phyloP scores from a whole-genome alignment of 1,140 invertebrate genomes.

The Lepidurus couesii region DNA sequence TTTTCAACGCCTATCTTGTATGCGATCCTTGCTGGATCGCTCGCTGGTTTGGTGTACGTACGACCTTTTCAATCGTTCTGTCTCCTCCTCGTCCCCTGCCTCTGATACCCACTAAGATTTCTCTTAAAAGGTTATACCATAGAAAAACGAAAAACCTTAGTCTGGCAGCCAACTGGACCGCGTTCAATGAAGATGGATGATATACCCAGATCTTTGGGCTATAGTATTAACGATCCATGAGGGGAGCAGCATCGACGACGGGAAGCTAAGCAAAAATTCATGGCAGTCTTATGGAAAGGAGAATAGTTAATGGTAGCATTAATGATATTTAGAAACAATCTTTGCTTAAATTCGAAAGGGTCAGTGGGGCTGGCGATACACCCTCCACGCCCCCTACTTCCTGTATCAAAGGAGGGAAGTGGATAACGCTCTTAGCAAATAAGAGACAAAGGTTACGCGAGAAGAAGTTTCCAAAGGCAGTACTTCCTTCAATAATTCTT shows the following conservation, averaged over 20 bases:
- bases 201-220: not conserved
- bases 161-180: not conserved
- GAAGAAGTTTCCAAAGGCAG: slow-evolving; percentile 9
- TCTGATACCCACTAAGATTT: too few relatives aligned
- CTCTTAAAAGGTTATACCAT: not conserved
- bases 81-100: too few relatives aligned
- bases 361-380: too few relatives aligned
- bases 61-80: too few relatives aligned
- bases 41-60: too few relatives aligned
- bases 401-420: not conserved
- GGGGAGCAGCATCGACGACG: too few relatives aligned
- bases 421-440: not conserved
- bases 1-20: too few relatives aligned
- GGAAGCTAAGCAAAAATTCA: not conserved
- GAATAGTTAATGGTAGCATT: not conserved
- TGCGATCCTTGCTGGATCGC: too few relatives aligned
- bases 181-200: slow-evolving; percentile 10
- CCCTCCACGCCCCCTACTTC: too few relatives aligned
- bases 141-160: not conserved
- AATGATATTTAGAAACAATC: not conserved
- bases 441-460: not conserved
- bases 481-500: slow-evolving; percentile 5
- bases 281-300: not conserved
- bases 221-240: not conserved
- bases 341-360: too few relatives aligned